Evolutionary conservation across 2,797 vertebrate genomes (phyloP).

Genomic region (Cryptoprocta ferox): DNA sequence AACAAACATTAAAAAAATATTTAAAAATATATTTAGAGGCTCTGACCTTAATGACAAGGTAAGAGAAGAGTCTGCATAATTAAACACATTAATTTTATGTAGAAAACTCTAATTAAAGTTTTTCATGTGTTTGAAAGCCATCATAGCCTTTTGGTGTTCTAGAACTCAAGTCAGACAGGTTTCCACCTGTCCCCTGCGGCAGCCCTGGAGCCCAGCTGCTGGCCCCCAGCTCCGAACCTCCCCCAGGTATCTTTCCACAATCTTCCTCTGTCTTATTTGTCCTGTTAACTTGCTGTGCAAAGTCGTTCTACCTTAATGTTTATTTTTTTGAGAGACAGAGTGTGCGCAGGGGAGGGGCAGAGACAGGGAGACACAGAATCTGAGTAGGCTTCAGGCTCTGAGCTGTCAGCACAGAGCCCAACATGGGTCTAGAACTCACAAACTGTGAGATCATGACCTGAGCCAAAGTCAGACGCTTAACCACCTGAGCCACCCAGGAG

Average conservation of each 20-base stretch:
- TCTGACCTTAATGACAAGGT: not conserved
- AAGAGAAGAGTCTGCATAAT: not conserved
- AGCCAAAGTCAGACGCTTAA: too few species aligned
- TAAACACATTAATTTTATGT: not conserved
- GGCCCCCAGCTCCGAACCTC: not conserved
- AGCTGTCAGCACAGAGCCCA: too few species aligned
- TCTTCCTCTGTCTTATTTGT: not conserved
- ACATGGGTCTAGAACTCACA: too few species aligned
- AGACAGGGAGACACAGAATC: too few species aligned
- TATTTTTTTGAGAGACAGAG: too few species aligned
- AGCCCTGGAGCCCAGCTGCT: not conserved
- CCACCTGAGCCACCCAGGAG: too few species aligned
- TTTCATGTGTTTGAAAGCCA: not conserved
- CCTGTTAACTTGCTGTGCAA: not conserved
- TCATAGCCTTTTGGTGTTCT: too few species aligned
- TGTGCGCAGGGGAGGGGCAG: too few species aligned
- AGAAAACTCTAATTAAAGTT: not conserved
- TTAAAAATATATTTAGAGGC: too few species aligned
- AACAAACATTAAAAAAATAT: too few species aligned
- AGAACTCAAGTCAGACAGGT: not conserved
- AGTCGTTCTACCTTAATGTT: not conserved
- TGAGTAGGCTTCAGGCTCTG: too few species aligned
- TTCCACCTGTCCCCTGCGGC: fast-evolving
- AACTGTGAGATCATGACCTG: too few species aligned
- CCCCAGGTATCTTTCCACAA: fast-evolving